Base-by-base conservation (phyloP, 2,797 vertebrate genomes). In the Jordanella pulchra region DNA sequence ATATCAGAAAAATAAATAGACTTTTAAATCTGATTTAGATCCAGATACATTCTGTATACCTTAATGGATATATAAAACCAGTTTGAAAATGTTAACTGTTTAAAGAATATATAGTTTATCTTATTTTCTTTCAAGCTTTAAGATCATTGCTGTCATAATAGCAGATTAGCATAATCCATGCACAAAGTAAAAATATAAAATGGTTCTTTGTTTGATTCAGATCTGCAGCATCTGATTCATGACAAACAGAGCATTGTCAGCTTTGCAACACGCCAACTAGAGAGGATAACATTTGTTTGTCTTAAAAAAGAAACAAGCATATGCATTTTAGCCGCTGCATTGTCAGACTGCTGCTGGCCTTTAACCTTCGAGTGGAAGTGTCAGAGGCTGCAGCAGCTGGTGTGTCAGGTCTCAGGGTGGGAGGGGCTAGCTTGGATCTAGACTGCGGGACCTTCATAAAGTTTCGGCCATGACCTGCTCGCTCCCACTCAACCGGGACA, bases 381-480 rank as follows among this genome's bases (percentile, higher is more conserved):
- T 82, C 65, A 60, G 71, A 56, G 44, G 18, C 64, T 69, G 70
- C 3, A 54, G 44, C 48, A 39, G 65, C 54, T 55, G 35, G 72
- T 83, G 84, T 86, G 72, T 76, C 75, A 83, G 84, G 79, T 87
- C 86, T 78, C 71, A 39, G 35, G 67, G 86, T 87, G 82, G 93
- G 93, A 86, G 92, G 91, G 79, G 89, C 89, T 1, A 67, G 39
- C 39, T 58, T 69, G 50, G 61, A 35, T 71, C 66, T 47, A 50
- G 75, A 64, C 76, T 44, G 73, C 58, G 56, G 15, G 61, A 72
- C 89, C 89, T 89, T 93, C 84, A 90, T 91, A 92, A 91, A 78
- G 69, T 69, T 67, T 18, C 71, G n/a, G 47, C 77, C 21, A 61
- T 68, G 80, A 77, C 75, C 80, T 51, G 55, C 45, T 71, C n/a